phyloP scores from a whole-genome alignment of 1,140 invertebrate genomes.

The Bemisia tabaci region DNA sequence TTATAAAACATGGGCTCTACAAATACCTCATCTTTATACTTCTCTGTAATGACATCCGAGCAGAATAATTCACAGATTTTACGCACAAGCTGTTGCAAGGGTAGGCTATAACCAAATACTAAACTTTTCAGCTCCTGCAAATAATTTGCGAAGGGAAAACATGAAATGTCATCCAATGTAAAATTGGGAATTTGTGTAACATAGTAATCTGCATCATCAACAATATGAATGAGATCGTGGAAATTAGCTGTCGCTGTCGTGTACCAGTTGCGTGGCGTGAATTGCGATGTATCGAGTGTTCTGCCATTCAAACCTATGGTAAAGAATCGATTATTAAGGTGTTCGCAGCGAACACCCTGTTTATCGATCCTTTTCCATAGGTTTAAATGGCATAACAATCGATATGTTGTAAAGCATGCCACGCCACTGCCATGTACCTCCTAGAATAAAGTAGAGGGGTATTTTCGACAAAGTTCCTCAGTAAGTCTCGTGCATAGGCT shows the following conservation, averaged over 20 bases:
- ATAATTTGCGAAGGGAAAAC: conserved; percentile 34
- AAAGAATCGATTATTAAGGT: too few species aligned
- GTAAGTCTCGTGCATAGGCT: conserved; percentile 6
- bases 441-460: conserved; percentile 10
- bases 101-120: conserved; percentile 18
- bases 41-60: not conserved
- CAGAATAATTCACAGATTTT: conserved; percentile 13
- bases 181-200: conserved; percentile 28
- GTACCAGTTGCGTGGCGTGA: too few species aligned
- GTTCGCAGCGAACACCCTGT: too few species aligned
- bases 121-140: conserved; percentile 26
- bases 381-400: too few species aligned
- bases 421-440: conserved; percentile 16
- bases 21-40: not conserved
- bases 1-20: not conserved
- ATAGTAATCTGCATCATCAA: conserved; percentile 29
- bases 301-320: too few species aligned
- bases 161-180: conserved; percentile 11
- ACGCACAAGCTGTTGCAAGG: conserved; percentile 24
- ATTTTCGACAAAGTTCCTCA: conserved; percentile 11
- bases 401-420: too few species aligned
- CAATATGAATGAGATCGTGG: conserved; percentile 27
- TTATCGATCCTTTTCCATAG: too few species aligned
- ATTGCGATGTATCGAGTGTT: too few species aligned
- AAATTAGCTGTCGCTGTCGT: conserved; percentile 19